Evolutionary conservation across 2,888 invertebrate species (phyloP), one percentile per base, ranked within the genome.

Genomic region (Orchesella flavescens): DNA sequence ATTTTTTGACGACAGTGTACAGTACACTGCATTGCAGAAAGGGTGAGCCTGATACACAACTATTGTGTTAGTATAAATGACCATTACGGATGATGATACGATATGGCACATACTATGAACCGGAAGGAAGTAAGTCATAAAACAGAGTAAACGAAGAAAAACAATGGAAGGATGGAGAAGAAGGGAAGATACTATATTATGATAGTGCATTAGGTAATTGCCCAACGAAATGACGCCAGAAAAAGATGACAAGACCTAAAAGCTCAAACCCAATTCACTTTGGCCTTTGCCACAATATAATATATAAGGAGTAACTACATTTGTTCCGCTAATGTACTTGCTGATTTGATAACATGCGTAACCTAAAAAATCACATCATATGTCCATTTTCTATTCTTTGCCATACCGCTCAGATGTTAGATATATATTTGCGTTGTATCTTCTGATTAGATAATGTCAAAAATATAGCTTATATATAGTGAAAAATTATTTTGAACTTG

Each of bases 71-170:
- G 34, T 34, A 34, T 34, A 34, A 34, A 34, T 7, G 34, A 34
- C 2, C 34, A 61, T 66, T 66, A 24, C 49, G 13, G 23, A 43
- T 49, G 71, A 66, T 63, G 66, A 7, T 7, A 34, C 7, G 34
- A 34, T 34, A 59, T 59, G 59, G 23, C 49, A 23, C 43, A 17
- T 61, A 49, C 23, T 10, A 21, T 46, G 17, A 75, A 55, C 43
- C 61, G 82, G 82, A 82, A 82, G 82, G 82, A 82, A 82, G 61
- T 65, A 59, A 57, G 75, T 71, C 46, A 76, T 82, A 82, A 82
- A 80, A 71, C 34, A 44, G 63, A 74, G n/a, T 55, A 68, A 72
- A 46, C 63, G 19, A 71, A 68, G 49, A 65, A 75, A 34, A 66
- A 75, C 75, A 75, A 75, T 75, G 66, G 66, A 66, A 53, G 75